Base-by-base conservation (phyloP, 2,888 invertebrate genomes). In the Pristionchus entomophagus region DNA sequence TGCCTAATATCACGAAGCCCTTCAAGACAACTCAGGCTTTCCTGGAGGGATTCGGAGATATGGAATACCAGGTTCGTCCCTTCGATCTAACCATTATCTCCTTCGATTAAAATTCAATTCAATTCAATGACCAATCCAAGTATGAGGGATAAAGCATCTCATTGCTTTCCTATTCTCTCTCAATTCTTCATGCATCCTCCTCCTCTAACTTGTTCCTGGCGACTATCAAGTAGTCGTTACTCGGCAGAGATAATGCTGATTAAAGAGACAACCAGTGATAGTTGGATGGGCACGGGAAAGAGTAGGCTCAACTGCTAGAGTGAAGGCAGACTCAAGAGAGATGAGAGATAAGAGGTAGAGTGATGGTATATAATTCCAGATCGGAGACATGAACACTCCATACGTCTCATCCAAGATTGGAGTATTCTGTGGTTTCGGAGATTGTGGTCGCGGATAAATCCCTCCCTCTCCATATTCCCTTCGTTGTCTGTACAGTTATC, bases 351-450 rank as follows among this genome's bases (percentile, higher is more conserved):
- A 51, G 51, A 80, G 53, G 80, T 51, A 49, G 53, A 80, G 53
- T 6, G 17, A 4, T 49, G 80, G 80, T 80, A 80, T 53, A 80
- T 51, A 80, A 59, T 82, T 38, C 6, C 85, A 87, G 87, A 86
- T 87, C 82, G 62, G 56, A 26, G 85, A 87, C 29, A 56, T 73
- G 62, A 80, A 45, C 73, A 49, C 62, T 56, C 85, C 87, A 0
- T 86, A 84, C 26, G 86, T 89, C 80, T 87, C 87, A 2, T 80
- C 86, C 22, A 87, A 88, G 41, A 82, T 87, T 26, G 90, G 90
- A 19, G 88, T 90, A 17, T 81, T 87, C 10, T 91, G 90, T 73
- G 86, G 86, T 8, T 89, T 88, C 41, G 90, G 90, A 2, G 90
- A 89, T 22, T 91, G 90, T 86, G 90, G 90, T n/a, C 73, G n/a